Percentiles rank a stretch among this genome's conserved stretches.
Conservation (phyloP, 2,888 invertebrate species). For the Lysandra bellargus region DNA sequence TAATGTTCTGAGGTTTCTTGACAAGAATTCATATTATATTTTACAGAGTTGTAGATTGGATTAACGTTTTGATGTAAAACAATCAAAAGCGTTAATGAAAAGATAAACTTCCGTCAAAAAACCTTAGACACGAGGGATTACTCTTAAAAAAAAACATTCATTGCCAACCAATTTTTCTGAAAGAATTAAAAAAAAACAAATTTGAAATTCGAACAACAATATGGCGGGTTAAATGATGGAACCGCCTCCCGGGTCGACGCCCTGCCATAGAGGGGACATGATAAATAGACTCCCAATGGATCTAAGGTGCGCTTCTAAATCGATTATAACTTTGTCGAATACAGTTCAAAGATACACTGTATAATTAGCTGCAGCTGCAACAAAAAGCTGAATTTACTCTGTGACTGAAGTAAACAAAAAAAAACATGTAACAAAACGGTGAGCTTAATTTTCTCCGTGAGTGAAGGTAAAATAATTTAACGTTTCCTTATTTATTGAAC, state of each 20-base stretch:
- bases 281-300: slow-evolving; percentile 42
- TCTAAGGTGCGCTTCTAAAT: slow-evolving; percentile 41
- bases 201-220: slow-evolving; percentile 32
- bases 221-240: slow-evolving; percentile 32
- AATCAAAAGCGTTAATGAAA: background rate
- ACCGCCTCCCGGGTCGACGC: slow-evolving; percentile 46
- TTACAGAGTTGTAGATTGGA: too few relatives aligned
- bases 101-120: background rate
- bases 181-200: slow-evolving; percentile 1
- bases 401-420: background rate
- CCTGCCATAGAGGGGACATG: slow-evolving; percentile 48
- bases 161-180: background rate
- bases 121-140: background rate
- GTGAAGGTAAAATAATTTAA: background rate
- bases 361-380: background rate
- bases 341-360: background rate
- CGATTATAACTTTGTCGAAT: slow-evolving; percentile 36
- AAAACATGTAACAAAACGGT: background rate
- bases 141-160: background rate
- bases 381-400: background rate
- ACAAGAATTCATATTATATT: too few relatives aligned
- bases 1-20: too few relatives aligned
- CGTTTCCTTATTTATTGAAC: too few relatives aligned
- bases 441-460: too few relatives aligned
- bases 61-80: background rate